Base-by-base conservation (phyloP, 1,140 invertebrate species). In the Bombus pyrosoma region DNA sequence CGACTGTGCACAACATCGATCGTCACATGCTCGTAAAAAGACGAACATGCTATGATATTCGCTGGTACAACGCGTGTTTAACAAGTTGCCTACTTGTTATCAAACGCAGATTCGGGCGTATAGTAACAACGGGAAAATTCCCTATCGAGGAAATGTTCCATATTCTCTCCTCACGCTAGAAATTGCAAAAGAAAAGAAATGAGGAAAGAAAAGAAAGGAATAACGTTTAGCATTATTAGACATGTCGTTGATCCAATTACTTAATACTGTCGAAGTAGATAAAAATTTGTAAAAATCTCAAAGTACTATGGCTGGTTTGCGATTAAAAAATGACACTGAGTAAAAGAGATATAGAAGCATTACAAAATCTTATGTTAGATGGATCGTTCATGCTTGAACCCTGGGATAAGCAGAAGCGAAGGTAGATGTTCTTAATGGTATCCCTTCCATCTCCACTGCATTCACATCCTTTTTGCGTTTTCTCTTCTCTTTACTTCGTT, bases 21-120 rank as follows among this genome's bases (percentile, higher is more conserved):
- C 34, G 34, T 39, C 71, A 53, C 57, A 73, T 34, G 53, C 64
- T 74, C 43, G 32, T 71, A 41, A 72, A 82, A 71, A 76, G 39
- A 25, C 3, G 39, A 80, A 57, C 34, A 53, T 12, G 10, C 13
- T 62, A 25, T 43, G n/a, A 75, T 86, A 57, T 77, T 81, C 71
- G 66, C 28, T 37, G 53, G 13, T 59, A n/a, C 13, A 71, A 43
- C 25, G 68, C 5, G 3, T 28, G 34, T 37, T 71, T 25, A 39
- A 69, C 25, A 53, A 53, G 5, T 12, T 37, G 37, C 10, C 37
- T 71, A 13, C 25, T 39, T 71, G 37, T 71, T 39, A 39, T 3
- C 59, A 8, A 62, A 28, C 28, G 59, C 59, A 4, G 47, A 47
- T 47, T 47, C 28, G 25, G 3, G n/a, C 47, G 28, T n/a, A 62